A percentile compares a stretch with the other conserved stretches of the same genome.
Conservation (phyloP, 1,140 invertebrate species). For the Penaeus japonicus region DNA sequence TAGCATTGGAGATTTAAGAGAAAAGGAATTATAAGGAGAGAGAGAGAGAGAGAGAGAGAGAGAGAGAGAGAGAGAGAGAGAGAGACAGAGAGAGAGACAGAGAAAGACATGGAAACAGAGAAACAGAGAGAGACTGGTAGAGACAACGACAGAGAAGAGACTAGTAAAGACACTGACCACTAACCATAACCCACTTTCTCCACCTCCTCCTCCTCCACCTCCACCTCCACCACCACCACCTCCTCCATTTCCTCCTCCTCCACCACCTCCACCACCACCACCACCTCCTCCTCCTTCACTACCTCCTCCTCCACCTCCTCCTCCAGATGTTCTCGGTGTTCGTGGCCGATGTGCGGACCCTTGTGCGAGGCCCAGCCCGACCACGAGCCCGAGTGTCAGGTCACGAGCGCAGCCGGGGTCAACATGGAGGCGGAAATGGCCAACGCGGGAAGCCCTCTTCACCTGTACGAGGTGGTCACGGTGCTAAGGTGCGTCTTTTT, state of each 20-base stretch:
- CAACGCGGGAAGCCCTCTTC: background rate
- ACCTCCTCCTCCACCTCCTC: background rate
- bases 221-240: no score
- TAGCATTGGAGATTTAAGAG: no score
- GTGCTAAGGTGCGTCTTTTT: conserved; percentile 29
- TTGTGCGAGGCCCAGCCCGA: conserved; percentile 37
- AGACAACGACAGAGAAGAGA: no score
- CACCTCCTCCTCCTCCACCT: no score
- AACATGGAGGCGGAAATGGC: background rate
- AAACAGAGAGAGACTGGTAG: background rate
- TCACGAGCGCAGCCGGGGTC: conserved; percentile 42
- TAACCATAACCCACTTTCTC: no score
- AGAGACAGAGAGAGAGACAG: background rate
- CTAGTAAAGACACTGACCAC: no score
- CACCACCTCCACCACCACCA: no score
- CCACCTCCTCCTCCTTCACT: background rate
- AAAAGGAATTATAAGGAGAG: background rate
- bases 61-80: background rate
- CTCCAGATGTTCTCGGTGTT: conserved; percentile 74
- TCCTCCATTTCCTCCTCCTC: no score
- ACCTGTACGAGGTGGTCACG: conserved; percentile 46
- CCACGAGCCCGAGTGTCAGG: conserved; percentile 52
- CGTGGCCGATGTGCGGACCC: conserved; percentile 76
- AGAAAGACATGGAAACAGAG: background rate
- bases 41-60: background rate